These are phyloP conservation scores for Petrophora chlorosata DNA, from an alignment of 2,888 invertebrate species.

Conservation along the genomic window DNA sequence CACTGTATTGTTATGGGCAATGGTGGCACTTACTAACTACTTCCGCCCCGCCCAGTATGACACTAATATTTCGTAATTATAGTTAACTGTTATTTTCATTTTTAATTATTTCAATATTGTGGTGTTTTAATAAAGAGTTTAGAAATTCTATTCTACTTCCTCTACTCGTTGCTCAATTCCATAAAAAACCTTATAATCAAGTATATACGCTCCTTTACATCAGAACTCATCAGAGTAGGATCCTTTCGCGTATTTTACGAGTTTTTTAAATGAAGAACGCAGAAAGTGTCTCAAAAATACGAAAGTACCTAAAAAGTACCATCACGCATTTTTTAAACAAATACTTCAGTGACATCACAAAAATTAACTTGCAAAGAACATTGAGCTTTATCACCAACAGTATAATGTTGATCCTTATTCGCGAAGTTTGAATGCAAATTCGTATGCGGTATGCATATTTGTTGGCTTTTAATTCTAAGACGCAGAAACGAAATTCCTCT, in stretches of 20 bases:
- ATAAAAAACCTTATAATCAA: no score
- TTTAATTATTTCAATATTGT: no score
- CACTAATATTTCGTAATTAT: no score
- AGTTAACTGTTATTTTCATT: no score
- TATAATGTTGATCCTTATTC: slow-evolving; percentile 32
- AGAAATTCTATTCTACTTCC: no score
- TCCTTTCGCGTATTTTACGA: slow-evolving; percentile 61
- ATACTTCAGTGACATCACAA: slow-evolving; percentile 25
- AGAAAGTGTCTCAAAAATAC: slow-evolving; percentile 28
- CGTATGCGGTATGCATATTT: slow-evolving; percentile 32
- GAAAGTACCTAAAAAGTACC: slow-evolving; percentile 34
- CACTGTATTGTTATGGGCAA: no score
- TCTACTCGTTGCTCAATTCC: no score
- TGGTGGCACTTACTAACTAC: no score
- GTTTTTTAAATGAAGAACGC: slow-evolving; percentile 61
- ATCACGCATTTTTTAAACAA: slow-evolving; percentile 40
- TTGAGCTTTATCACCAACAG: slow-evolving; percentile 13
- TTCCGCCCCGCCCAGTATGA: no score
- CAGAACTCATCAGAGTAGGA: slow-evolving; percentile 51
- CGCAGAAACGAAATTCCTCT: slow-evolving; percentile 29
- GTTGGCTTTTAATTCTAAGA: slow-evolving; percentile 27
- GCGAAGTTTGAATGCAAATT: slow-evolving; percentile 36
- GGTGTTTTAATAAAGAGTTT: no score
- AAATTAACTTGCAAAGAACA: slow-evolving; percentile 38
- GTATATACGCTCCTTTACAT: slow-evolving; percentile 47